Evolutionary conservation across 2,113 vertebrate species (phyloP).

Genomic region (Rhynchomys soricoides): DNA sequence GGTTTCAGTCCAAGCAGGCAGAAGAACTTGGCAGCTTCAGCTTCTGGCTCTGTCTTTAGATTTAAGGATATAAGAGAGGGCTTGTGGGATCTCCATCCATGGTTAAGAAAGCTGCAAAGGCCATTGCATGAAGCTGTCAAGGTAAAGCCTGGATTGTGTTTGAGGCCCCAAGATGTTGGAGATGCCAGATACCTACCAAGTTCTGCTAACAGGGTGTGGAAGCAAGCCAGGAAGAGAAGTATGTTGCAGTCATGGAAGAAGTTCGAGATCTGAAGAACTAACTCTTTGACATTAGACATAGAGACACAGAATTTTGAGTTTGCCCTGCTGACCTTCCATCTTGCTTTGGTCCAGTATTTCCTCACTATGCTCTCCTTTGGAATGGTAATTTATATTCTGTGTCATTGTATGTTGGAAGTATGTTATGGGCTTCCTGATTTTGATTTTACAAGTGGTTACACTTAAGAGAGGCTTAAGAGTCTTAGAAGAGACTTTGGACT

Average conservation of each 20-base stretch:
- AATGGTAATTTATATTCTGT: background rate
- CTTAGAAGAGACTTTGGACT: background rate
- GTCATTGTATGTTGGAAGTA: background rate
- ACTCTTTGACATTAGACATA: background rate
- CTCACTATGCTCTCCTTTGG: background rate
- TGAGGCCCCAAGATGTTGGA: background rate
- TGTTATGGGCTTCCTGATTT: background rate
- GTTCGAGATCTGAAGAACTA: background rate
- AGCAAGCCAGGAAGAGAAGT: background rate
- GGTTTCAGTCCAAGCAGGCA: background rate
- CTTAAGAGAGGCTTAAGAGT: background rate
- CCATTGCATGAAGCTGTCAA: background rate
- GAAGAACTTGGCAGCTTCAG: background rate
- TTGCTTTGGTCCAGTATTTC: background rate
- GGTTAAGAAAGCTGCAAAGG: background rate
- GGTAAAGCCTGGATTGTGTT: background rate
- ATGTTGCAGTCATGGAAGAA: background rate
- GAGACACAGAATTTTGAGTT: background rate
- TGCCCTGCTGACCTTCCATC: background rate
- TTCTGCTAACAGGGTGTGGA: background rate
- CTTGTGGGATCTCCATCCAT: background rate
- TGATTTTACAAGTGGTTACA: background rate
- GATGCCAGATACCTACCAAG: background rate
- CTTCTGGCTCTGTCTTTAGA: background rate
- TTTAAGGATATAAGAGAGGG: background rate